Percentiles rank a stretch among this genome's conserved stretches.
Evolutionary conservation across 2,113 vertebrate species (phyloP).

Genomic region (Cairina moschata): DNA sequence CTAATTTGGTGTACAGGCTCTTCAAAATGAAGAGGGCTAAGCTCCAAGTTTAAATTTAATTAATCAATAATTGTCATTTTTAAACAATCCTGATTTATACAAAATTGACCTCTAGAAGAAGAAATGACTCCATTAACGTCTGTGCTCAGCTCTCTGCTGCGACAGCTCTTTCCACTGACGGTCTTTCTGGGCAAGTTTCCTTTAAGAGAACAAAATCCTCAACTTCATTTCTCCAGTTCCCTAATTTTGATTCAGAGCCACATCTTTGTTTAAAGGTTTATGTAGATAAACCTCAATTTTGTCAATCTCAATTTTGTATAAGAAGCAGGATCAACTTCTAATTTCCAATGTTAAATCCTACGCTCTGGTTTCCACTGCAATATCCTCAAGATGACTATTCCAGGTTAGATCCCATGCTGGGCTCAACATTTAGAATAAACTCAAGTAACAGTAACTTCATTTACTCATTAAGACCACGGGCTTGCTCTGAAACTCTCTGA

Average conservation of each 20-base stretch:
- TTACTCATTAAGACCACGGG: slow-evolving; percentile 2
- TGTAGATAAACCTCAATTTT: slow-evolving; percentile 83
- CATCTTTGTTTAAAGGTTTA: slow-evolving; percentile 83
- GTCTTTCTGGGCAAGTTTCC: slow-evolving; percentile 64
- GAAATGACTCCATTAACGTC: background rate
- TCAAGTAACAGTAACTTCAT: slow-evolving; percentile 32
- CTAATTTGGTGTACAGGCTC: background rate
- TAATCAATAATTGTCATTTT: slow-evolving; percentile 55
- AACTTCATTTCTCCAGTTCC: slow-evolving; percentile 73
- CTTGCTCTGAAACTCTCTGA: background rate
- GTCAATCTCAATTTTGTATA: slow-evolving; percentile 80
- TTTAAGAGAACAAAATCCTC: slow-evolving; percentile 77
- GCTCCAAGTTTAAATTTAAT: slow-evolving; percentile 37
- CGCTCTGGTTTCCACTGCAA: slow-evolving; percentile 56
- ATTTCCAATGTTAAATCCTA: slow-evolving; percentile 80
- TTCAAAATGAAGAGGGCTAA: slow-evolving; percentile 34
- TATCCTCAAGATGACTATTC: slow-evolving; percentile 64
- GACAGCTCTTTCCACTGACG: background rate
- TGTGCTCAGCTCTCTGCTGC: background rate
- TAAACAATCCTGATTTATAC: slow-evolving; percentile 38
- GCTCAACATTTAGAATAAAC: slow-evolving; percentile 55
- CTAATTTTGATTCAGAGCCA: slow-evolving; percentile 81
- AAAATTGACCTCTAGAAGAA: slow-evolving; percentile 49
- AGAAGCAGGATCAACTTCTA: slow-evolving; percentile 82
- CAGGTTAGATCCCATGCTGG: slow-evolving; percentile 56